A percentile compares a stretch with the other conserved stretches of the same genome.
Evolutionary conservation across 2,797 vertebrate genomes (phyloP).

Genomic region (Cercopithecus hamlyni): DNA sequence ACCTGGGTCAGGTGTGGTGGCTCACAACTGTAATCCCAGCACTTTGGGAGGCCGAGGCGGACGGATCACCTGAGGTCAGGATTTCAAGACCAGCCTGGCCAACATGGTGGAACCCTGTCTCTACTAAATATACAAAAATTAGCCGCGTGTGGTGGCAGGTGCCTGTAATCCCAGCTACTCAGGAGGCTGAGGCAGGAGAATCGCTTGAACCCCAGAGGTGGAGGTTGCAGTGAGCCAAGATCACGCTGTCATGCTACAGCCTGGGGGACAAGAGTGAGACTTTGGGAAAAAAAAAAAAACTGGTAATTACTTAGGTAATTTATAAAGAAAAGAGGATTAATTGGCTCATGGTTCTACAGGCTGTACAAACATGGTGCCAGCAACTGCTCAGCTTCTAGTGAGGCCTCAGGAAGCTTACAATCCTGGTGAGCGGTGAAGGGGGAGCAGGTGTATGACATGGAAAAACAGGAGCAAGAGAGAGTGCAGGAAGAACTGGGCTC

Average conservation of each 20-base stretch:
- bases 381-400: not conserved
- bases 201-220: too few species aligned
- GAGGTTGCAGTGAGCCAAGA: too few species aligned
- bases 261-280: too few species aligned
- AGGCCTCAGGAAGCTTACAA: not conserved
- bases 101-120: too few species aligned
- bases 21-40: too few species aligned
- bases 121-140: too few species aligned
- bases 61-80: too few species aligned
- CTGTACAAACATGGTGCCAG: not conserved
- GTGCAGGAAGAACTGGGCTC: not conserved
- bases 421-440: not conserved
- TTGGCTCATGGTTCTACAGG: not conserved
- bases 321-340: not conserved
- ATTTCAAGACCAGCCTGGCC: too few species aligned
- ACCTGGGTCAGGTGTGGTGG: fast-evolving
- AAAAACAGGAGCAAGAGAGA: not conserved
- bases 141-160: too few species aligned
- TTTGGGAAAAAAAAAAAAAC: fast-evolving
- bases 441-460: not conserved
- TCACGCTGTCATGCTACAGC: fast-evolving
- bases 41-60: too few species aligned
- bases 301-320: not conserved
- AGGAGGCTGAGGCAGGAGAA: too few species aligned
- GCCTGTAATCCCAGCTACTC: too few species aligned